These are phyloP conservation scores for Sebastes oblongus DNA, from an alignment of 2,797 vertebrate genomes.

Conservation along the genomic window DNA sequence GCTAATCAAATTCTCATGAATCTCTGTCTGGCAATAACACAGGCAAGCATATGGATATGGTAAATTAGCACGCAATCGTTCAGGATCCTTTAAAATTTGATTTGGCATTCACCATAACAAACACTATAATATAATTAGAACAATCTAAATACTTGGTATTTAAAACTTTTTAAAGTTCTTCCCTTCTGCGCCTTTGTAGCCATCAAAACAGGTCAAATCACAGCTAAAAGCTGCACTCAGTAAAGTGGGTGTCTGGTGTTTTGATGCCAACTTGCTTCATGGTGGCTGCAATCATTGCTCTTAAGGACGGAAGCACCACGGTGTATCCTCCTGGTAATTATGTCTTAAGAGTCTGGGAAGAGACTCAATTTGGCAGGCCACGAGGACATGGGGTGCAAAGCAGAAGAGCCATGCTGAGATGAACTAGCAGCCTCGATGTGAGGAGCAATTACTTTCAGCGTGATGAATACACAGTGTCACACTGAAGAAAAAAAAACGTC, in stretches of 20 bases:
- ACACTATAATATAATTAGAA: background rate
- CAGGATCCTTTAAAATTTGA: background rate
- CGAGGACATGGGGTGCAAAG: conserved; percentile 33
- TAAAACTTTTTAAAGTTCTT: background rate
- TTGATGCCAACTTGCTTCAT: conserved; percentile 19
- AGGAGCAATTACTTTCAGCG: conserved; percentile 44
- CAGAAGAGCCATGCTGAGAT: conserved; percentile 47
- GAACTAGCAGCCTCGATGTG: conserved; percentile 35
- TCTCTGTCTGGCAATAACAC: conserved; percentile 5
- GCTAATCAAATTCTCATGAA: conserved; percentile 9
- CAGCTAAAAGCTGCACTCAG: conserved; percentile 10
- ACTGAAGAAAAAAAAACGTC: background rate
- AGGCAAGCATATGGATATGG: background rate
- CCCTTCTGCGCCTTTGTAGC: background rate
- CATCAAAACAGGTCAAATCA: background rate
- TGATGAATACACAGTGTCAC: conserved; percentile 45
- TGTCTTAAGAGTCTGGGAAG: conserved; percentile 56
- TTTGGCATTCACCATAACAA: background rate
- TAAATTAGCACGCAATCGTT: background rate
- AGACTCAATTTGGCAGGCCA: conserved; percentile 45
- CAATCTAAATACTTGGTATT: background rate
- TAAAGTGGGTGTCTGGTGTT: background rate
- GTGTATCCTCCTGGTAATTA: conserved; percentile 44
- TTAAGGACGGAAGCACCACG: conserved; percentile 28
- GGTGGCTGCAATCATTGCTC: conserved; percentile 41